phyloP scores from a whole-genome alignment of 1,140 invertebrate species.

The Bombus consobrinus region DNA sequence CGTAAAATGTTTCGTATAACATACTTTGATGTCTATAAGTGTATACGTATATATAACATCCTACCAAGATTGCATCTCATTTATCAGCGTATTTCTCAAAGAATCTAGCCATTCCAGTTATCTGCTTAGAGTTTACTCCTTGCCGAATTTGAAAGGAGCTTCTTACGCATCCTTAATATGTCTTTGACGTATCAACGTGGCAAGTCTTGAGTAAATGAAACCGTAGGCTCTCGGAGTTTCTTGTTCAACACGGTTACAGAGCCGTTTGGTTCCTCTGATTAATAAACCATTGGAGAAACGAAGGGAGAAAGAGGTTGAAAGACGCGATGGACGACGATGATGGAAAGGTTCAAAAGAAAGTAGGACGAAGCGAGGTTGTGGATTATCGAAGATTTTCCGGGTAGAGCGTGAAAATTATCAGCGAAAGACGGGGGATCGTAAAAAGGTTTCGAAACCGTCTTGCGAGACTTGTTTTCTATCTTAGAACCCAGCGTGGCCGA shows the following conservation, averaged over 20 bases:
- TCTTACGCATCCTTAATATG: no score
- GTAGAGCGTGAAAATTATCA: conserved; percentile 35
- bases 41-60: no score
- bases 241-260: background rate
- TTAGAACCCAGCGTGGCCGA: background rate
- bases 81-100: no score
- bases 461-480: conserved; percentile 1
- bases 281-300: conserved; percentile 18
- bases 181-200: no score
- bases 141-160: no score
- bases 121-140: no score
- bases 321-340: background rate
- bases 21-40: no score
- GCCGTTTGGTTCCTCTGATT: background rate
- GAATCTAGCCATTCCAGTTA: no score
- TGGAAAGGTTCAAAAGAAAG: conserved; percentile 52
- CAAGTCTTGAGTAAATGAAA: background rate
- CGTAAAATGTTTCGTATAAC: no score
- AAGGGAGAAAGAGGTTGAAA: background rate
- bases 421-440: conserved; percentile 21
- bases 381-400: conserved; percentile 51
- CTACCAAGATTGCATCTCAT: no score
- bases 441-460: conserved; percentile 9
- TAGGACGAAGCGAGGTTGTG: conserved; percentile 49
- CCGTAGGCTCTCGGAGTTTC: background rate